Conservation (phyloP, 2,888 invertebrate genomes). For the Exocentrus adspersus region DNA sequence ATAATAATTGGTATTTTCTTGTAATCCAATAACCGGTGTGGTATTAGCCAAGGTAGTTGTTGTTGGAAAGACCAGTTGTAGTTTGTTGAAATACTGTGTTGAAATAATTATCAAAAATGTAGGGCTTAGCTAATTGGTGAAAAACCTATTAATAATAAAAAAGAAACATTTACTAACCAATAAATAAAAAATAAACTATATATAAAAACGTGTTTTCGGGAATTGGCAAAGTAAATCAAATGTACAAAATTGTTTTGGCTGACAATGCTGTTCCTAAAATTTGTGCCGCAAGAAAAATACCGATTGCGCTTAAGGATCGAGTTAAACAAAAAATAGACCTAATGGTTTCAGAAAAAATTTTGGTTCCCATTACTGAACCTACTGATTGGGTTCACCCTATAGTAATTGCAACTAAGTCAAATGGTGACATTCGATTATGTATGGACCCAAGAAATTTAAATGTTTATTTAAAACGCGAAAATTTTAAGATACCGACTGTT, state of each 20-base stretch:
- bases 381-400: constrained; percentile 28
- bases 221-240: background rate
- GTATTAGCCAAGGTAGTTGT: too few relatives aligned
- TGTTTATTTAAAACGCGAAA: constrained; percentile 14
- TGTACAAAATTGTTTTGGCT: background rate
- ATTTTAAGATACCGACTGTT: constrained; percentile 22
- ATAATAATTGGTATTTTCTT: too few relatives aligned
- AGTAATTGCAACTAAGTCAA: constrained; percentile 22
- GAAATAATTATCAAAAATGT: too few relatives aligned
- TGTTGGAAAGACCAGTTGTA: too few relatives aligned
- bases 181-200: too few relatives aligned
- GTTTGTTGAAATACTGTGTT: too few relatives aligned
- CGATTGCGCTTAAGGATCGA: constrained; percentile 2
- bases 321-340: constrained; percentile 23
- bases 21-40: too few relatives aligned
- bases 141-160: too few relatives aligned
- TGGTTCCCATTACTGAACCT: constrained; percentile 22
- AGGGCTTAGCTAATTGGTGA: too few relatives aligned
- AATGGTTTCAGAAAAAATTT: constrained; percentile 15
- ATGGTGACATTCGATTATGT: constrained; percentile 21
- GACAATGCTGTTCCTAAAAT: background rate
- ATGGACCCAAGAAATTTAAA: constrained; percentile 25
- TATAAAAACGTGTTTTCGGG: background rate
- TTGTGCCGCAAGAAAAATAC: constrained; percentile 17
- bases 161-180: too few relatives aligned